Conservation (phyloP, 53 echinoderm and acorn worm species). For the Arbacia lixula region DNA sequence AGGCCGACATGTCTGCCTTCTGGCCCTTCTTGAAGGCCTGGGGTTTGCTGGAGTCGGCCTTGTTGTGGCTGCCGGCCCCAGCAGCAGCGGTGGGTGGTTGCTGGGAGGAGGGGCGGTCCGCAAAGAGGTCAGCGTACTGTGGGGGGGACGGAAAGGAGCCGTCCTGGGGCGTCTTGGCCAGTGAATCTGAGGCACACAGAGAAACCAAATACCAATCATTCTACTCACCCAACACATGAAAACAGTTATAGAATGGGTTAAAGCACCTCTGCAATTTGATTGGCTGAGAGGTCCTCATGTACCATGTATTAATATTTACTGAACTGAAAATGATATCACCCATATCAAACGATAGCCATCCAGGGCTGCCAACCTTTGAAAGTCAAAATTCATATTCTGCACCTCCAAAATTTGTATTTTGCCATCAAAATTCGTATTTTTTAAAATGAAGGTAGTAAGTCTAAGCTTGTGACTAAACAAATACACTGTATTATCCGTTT, state of each 20-base stretch:
- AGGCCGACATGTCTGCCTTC: conserved; percentile 96
- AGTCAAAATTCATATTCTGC: too few relatives aligned
- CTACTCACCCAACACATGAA: not conserved
- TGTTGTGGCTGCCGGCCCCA: conserved; percentile 25
- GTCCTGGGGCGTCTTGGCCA: conserved; percentile 57
- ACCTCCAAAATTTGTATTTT: too few relatives aligned
- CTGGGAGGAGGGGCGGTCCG: not conserved
- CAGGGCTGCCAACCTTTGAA: too few relatives aligned
- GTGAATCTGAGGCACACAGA: conserved; percentile 36
- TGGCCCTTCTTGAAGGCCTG: conserved; percentile 92
- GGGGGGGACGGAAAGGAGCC: conserved; percentile 15
- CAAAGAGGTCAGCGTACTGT: conserved; percentile 38
- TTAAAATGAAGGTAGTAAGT: too few relatives aligned
- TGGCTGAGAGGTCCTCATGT: too few relatives aligned
- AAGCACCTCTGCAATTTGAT: too few relatives aligned
- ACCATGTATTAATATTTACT: too few relatives aligned
- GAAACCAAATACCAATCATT: conserved; percentile 3
- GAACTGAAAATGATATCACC: too few relatives aligned
- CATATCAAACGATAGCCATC: too few relatives aligned
- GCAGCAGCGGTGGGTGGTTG: not conserved
- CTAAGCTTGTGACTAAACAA: too few relatives aligned
- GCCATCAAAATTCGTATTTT: too few relatives aligned
- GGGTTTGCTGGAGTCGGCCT: conserved; percentile 89
- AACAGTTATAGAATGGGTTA: not conserved
- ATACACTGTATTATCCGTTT: too few relatives aligned